These are phyloP conservation scores for Whitmania pigra DNA, from an alignment of 1,140 invertebrate genomes.

Conservation along the genomic window DNA sequence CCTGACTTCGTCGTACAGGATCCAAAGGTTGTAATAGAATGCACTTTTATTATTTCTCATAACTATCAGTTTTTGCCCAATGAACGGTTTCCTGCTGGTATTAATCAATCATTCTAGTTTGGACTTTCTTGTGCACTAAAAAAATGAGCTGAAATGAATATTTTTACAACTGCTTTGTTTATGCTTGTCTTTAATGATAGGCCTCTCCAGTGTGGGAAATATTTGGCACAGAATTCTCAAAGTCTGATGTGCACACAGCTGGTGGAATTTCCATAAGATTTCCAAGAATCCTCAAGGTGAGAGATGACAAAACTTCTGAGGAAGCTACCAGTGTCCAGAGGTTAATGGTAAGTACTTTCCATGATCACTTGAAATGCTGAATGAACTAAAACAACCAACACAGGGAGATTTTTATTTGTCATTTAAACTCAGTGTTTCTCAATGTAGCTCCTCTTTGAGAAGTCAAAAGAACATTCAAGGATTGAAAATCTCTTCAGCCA, in stretches of 20 bases:
- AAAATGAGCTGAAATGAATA: background rate
- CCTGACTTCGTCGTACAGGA: constrained; percentile 75
- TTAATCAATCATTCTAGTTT: too few relatives aligned
- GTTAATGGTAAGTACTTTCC: constrained; percentile 42
- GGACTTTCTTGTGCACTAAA: background rate
- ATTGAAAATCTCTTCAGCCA: constrained; percentile 28
- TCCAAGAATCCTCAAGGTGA: constrained; percentile 67
- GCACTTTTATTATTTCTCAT: background rate
- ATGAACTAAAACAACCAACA: too few relatives aligned
- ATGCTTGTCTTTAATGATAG: constrained; percentile 27
- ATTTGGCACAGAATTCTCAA: constrained; percentile 77
- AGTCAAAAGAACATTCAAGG: constrained; percentile 37
- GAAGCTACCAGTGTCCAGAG: constrained; percentile 66
- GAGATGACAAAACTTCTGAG: constrained; percentile 70
- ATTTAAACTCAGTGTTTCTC: background rate
- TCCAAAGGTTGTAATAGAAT: constrained; percentile 50
- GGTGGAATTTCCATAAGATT: constrained; percentile 72
- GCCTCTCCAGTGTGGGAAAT: constrained; percentile 84
- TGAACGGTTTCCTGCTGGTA: background rate
- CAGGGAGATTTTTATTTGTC: background rate
- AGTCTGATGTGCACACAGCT: constrained; percentile 72
- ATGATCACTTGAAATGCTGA: background rate
- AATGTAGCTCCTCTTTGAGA: constrained; percentile 33
- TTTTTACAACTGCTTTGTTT: too few relatives aligned
- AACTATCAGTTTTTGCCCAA: constrained; percentile 8